Evolutionary conservation across 2,113 vertebrate genomes (phyloP).

Genomic region (Capra hircus): DNA sequence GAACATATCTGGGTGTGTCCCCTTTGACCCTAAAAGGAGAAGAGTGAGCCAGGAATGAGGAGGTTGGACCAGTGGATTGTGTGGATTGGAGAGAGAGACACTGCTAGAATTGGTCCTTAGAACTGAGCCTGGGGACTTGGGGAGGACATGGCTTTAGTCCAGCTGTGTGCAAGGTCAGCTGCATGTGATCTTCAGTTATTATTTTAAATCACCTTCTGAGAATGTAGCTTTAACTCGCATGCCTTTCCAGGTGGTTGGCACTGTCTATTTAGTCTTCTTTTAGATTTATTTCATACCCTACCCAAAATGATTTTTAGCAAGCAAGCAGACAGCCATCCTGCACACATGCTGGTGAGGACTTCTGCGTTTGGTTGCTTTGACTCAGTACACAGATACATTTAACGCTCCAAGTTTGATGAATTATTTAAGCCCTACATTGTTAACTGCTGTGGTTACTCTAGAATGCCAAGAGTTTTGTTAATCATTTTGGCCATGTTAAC

Average conservation of each 20-base stretch:
- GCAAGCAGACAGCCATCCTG: neutral
- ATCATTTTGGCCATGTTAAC: neutral
- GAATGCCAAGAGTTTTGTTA: neutral
- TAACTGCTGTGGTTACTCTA: neutral
- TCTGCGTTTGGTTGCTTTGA: neutral
- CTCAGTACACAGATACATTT: neutral
- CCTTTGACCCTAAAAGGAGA: neutral
- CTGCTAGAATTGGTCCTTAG: neutral
- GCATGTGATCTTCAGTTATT: neutral
- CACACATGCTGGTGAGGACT: neutral
- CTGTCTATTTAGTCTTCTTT: neutral
- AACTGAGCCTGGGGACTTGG: neutral
- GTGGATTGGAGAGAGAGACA: neutral
- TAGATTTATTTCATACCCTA: neutral
- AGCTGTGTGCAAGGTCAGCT: neutral
- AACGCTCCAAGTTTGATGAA: neutral
- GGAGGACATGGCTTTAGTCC: neutral
- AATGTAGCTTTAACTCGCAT: neutral
- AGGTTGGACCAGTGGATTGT: neutral
- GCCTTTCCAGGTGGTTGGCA: neutral
- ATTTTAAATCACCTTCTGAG: neutral
- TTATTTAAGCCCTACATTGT: neutral
- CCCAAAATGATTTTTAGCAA: neutral
- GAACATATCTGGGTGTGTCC: slow-evolving; percentile 42
- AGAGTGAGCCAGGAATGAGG: slow-evolving; percentile 31